A percentile compares a stretch with the other conserved stretches of the same genome.
Conservation (phyloP, 2,113 vertebrate species). For the Holacanthus passer region DNA sequence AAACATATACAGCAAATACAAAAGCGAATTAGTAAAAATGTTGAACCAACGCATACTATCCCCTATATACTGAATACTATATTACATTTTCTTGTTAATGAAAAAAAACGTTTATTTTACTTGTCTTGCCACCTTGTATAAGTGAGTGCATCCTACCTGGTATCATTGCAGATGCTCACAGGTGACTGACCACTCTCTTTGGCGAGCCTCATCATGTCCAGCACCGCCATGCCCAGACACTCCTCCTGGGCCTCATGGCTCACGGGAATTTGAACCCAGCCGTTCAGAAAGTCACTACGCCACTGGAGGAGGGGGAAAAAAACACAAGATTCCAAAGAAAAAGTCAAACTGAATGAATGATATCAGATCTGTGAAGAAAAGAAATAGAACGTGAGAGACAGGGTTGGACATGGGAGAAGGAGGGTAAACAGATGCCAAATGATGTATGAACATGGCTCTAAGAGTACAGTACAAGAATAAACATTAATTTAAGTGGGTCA, state of each 20-base stretch:
- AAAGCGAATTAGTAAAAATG: too few relatives aligned
- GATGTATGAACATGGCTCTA: neutral
- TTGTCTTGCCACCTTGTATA: neutral
- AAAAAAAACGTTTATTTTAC: too few relatives aligned
- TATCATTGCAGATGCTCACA: conserved; percentile 90
- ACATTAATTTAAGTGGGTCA: too few relatives aligned
- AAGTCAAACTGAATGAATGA: neutral
- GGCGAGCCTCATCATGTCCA: conserved; percentile 98
- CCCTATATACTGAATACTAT: too few relatives aligned
- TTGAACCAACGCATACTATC: too few relatives aligned
- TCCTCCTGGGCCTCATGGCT: conserved; percentile 96
- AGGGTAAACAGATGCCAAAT: neutral
- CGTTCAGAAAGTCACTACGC: conserved; percentile 93
- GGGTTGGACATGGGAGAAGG: too few relatives aligned
- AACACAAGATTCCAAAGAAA: neutral
- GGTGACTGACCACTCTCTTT: conserved; percentile 92
- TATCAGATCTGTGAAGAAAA: neutral
- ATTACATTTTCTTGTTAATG: too few relatives aligned
- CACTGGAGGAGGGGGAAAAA: conserved; percentile 82
- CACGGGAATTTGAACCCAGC: conserved; percentile 88
- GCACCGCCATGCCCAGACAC: conserved; percentile 96
- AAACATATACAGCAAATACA: too few relatives aligned
- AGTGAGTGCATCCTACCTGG: conserved; percentile 84
- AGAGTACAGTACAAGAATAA: neutral
- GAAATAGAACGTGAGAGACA: neutral